Evolutionary conservation across 2,888 invertebrate genomes (phyloP), one percentile per base, ranked within the genome.

Genomic region (Rambutsinella grinnellia): DNA sequence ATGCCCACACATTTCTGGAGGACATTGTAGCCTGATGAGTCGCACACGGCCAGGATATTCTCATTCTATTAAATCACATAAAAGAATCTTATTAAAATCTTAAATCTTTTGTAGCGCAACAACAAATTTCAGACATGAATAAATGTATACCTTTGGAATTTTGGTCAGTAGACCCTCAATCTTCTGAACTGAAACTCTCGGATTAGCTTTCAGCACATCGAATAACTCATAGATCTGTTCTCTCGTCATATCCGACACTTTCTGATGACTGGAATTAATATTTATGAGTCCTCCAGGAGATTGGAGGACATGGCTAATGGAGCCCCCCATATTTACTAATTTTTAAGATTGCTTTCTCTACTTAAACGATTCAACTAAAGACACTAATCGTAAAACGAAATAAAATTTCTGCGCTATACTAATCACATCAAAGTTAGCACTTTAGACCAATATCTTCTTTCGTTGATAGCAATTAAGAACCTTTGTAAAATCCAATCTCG

Each of bases 1-100:
- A 91, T 89, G 56, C 92, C 91, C 13, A 93, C 91, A 84, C 92
- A 92, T 83, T 91, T 91, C 86, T 93, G 93, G 54, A 93, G 87
- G 58, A 93, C 87, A 85, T 93, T 93, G 85, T 92, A 89, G 78
- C 93, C 90, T 85, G 90, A 88, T 85, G 90, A 90, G 86, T 92
- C 90, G 85, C 91, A 90, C 69, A 92, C 89, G 56, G 88, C 88
- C 76, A 92, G 86, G 76, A 92, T 91, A 85, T 92, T 92, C 86
- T 92, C 92, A 87, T 91, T 90, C 90, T 91, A 83, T 17, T 19
- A 54, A 69, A 62, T 27, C 24, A 69, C 21, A 24, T 67, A 8
- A 17, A 65, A 19, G 13, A 44, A 70, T 13, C 19, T 21, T 56
- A 63, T 2, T 47, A 67, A 5, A 24, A 47, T 26, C 26, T 17